Percentiles rank a stretch among this genome's conserved stretches.
These are phyloP conservation scores for Caenorhabditis tropicalis DNA, from an alignment of 1,140 invertebrate genomes.

Conservation along the genomic window DNA sequence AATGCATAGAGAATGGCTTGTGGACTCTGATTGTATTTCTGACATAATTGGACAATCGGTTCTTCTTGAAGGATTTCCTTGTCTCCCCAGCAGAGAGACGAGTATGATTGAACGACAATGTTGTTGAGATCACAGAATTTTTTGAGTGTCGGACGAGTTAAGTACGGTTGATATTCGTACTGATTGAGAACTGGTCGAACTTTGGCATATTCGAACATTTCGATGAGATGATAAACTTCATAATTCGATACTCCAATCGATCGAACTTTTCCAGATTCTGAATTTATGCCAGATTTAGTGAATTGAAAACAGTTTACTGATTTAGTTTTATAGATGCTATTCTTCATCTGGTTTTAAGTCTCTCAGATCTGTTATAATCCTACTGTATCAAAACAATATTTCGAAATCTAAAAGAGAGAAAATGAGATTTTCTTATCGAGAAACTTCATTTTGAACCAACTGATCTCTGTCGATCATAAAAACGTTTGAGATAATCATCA, in stretches of 20 bases:
- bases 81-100: constrained; percentile 61
- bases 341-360: no score
- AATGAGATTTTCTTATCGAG: not conserved
- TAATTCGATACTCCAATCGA: constrained; percentile 87
- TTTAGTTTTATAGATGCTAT: no score
- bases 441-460: not conserved
- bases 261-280: constrained; percentile 73
- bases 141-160: constrained; percentile 71
- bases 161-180: constrained; percentile 74
- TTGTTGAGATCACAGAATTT: constrained; percentile 72
- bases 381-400: no score
- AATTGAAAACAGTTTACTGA: no score
- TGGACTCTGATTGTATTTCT: constrained; percentile 61
- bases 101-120: constrained; percentile 72
- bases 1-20: constrained; percentile 64
- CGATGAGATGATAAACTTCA: constrained; percentile 78
- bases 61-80: constrained; percentile 61
- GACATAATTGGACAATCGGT: constrained; percentile 47
- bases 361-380: no score
- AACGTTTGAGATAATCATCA: no score
- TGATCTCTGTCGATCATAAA: not conserved
- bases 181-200: constrained; percentile 82
- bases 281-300: no score
- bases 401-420: no score
- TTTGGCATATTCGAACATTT: constrained; percentile 74